These are phyloP conservation scores for Agapornis canus DNA, from an alignment of 2,797 vertebrate genomes.

Conservation along the genomic window DNA sequence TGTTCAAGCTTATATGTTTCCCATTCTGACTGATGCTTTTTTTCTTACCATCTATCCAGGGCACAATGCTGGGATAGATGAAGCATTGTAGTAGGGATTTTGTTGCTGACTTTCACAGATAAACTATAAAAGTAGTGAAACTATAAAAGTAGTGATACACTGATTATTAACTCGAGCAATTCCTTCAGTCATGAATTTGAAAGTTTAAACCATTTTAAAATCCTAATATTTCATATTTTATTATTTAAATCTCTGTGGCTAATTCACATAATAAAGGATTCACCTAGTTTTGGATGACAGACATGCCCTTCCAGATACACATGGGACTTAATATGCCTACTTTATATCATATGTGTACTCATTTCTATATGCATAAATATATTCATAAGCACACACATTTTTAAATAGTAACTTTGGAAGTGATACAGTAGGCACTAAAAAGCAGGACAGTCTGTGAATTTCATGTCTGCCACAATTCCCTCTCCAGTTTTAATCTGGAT, in stretches of 20 bases:
- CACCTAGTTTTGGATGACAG: rapidly evolving
- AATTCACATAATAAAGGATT: background rate
- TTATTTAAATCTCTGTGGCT: background rate
- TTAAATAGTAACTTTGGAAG: background rate
- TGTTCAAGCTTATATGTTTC: background rate
- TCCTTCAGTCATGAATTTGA: background rate
- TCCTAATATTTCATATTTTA: background rate
- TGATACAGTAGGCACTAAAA: background rate
- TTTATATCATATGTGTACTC: background rate
- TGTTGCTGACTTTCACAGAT: background rate
- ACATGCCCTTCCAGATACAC: background rate
- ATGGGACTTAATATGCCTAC: background rate
- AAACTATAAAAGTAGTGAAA: background rate
- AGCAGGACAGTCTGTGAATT: background rate
- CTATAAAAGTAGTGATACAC: background rate
- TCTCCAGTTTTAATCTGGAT: background rate
- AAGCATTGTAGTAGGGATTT: background rate
- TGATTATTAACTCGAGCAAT: background rate
- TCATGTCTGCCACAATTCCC: background rate
- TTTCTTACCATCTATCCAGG: background rate
- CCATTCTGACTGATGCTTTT: background rate
- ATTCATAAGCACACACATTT: background rate
- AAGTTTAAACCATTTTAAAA: background rate
- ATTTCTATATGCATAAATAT: background rate
- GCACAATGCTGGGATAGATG: background rate